Base-by-base conservation (phyloP, 2,797 vertebrate species). In the Myotis planiceps region DNA sequence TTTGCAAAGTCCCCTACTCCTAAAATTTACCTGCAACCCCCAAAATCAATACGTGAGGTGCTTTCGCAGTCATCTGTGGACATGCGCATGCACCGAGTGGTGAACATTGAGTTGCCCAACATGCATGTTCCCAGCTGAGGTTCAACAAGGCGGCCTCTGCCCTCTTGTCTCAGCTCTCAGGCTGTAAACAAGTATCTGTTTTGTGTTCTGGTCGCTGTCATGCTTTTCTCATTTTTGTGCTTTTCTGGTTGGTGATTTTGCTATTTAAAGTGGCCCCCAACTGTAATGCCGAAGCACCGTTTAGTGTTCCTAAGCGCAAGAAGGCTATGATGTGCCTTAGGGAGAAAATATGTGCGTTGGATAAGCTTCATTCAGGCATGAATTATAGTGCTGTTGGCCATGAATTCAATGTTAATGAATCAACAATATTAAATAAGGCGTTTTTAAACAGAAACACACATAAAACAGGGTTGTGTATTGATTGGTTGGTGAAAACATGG, bases 361-460 rank as follows among this genome's bases (percentile, higher is more conserved):
- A 34, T 87, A 45, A 97, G 42, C 37, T 86, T 95, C 45, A 6
- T 60, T 89, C 25, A 68, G 65, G 75, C 14, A 4, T 15, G 47
- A 84, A 37, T 42, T 27, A 66, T 7, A 7, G 39, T n/a, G 63
- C 53, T 82, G 21, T 58, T 68, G 53, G 39, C 75, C n/a, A 10
- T 34, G 14, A 88, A 42, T 69, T 83, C 63, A 49, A 34, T n/a
- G 19, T n/a, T 83, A 51, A 34, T 68, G 68, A 93, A 82, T 89
- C 47, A 84, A 68, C 76, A 72, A 63, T 68, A 74, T 87, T 89
- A 87, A 85, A 55, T 78, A 58, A 79, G 79, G 32, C 23, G 2
- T 95, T 84, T 96, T 89, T 86, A 82, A 89, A 60, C 23, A 71
- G 66, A 95, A 96, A 55, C 51, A 32, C 34, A 23, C 51, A 32